phyloP scores from a whole-genome alignment of 1,140 invertebrate species.

The Caenorhabditis tropicalis region DNA sequence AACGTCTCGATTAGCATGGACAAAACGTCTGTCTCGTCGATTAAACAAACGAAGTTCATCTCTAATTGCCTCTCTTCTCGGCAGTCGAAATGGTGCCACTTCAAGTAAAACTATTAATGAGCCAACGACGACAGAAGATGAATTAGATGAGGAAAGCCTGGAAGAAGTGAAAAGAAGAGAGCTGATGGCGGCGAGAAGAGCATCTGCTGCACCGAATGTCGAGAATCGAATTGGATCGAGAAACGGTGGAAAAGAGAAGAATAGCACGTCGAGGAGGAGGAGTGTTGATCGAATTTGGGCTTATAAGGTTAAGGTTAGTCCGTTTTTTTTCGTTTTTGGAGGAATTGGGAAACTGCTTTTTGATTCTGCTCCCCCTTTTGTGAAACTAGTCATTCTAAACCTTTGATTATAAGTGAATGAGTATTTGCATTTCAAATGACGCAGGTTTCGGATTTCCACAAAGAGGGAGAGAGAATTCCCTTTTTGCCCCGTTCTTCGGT shows the following conservation, averaged over 20 bases:
- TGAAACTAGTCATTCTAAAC: not conserved
- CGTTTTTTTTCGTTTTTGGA: not conserved
- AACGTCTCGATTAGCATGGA: constrained; percentile 16
- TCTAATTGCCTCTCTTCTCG: constrained; percentile 1
- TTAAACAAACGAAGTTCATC: constrained; percentile 17
- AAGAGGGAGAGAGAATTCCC: too few relatives aligned
- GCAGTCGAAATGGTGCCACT: not conserved
- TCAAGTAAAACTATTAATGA: constrained; percentile 15
- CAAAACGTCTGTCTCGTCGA: constrained; percentile 3
- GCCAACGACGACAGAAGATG: constrained; percentile 17
- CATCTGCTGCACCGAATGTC: constrained; percentile 22
- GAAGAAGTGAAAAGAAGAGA: constrained; percentile 16
- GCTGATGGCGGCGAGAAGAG: not conserved
- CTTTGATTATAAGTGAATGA: not conserved
- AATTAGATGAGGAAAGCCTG: constrained; percentile 6
- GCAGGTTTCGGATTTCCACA: not conserved
- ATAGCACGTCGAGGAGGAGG: not conserved
- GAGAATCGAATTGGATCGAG: constrained; percentile 11
- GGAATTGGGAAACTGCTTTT: too few relatives aligned
- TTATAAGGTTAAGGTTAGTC: not conserved
- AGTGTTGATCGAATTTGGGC: constrained; percentile 15
- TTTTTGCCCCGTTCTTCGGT: not conserved
- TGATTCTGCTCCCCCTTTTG: too few relatives aligned
- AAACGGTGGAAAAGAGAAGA: not conserved
- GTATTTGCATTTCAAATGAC: constrained; percentile 19